phyloP scores from a whole-genome alignment of 2,113 vertebrate species.

The Phylloscopus whistleri region DNA sequence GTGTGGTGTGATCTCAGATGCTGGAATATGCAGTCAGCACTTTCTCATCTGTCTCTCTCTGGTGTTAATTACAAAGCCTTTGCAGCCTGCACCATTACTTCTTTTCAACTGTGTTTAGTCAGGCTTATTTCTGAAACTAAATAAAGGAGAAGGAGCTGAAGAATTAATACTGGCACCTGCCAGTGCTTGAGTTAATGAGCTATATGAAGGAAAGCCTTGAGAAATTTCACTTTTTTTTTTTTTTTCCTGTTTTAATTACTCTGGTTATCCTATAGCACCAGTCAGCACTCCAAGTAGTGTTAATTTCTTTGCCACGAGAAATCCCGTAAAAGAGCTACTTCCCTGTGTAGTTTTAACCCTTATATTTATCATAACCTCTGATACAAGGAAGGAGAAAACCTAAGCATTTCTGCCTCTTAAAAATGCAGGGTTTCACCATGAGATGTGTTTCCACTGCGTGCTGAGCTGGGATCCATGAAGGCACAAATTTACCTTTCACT shows the following conservation, averaged over 20 bases:
- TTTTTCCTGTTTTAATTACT: background rate
- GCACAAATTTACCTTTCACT: background rate
- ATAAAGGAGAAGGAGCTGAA: constrained; percentile 37
- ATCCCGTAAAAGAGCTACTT: background rate
- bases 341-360: background rate
- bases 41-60: constrained; percentile 35
- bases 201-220: constrained; percentile 6
- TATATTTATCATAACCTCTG: background rate
- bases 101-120: constrained; percentile 37
- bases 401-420: background rate
- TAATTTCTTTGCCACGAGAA: background rate
- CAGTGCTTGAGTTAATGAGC: constrained; percentile 36
- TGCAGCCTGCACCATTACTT: constrained; percentile 22
- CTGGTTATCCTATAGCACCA: background rate
- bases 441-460: rapidly evolving
- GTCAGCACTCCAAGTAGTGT: background rate
- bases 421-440: background rate
- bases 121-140: constrained; percentile 47
- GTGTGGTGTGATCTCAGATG: background rate
- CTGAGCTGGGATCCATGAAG: background rate
- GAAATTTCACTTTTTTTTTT: background rate
- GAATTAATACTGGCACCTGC: constrained; percentile 29
- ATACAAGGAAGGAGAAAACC: background rate
- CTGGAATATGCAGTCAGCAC: constrained; percentile 10
- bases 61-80: constrained; percentile 33